These are phyloP conservation scores for Aeoliscus strigatus DNA, from an alignment of 2,797 vertebrate genomes.

Conservation along the genomic window DNA sequence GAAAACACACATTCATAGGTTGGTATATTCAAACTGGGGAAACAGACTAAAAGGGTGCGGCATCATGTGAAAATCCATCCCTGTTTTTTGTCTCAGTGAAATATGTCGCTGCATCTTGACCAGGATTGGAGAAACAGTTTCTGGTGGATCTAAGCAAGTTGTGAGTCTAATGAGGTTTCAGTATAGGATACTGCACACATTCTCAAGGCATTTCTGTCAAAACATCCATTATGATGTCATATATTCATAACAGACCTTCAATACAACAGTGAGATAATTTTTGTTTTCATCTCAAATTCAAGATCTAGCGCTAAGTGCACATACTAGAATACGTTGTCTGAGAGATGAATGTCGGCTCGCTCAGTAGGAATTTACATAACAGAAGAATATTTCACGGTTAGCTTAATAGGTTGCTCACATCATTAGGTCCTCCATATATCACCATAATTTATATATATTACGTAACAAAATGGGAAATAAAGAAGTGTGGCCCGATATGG, in stretches of 20 bases:
- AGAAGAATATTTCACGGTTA: neutral
- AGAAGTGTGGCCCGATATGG: neutral
- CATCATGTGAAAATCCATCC: neutral
- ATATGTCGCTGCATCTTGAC: neutral
- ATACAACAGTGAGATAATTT: no score
- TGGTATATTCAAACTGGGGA: no score
- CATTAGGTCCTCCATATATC: neutral
- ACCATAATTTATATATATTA: neutral
- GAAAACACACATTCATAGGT: neutral
- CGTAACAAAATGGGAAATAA: neutral
- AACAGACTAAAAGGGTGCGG: no score
- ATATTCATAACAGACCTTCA: no score
- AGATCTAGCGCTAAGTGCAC: no score
- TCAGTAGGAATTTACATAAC: no score
- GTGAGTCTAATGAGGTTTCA: no score
- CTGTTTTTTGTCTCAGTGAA: neutral
- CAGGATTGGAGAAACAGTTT: constrained; percentile 1
- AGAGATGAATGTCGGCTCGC: no score
- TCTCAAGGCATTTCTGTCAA: constrained; percentile 7
- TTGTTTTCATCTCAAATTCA: no score
- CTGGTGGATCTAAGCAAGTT: constrained; percentile 5
- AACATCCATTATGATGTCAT: constrained; percentile 1
- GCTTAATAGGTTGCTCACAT: neutral
- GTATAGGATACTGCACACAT: no score
- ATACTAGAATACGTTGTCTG: no score